Conservation (phyloP, 2,888 invertebrate genomes). For the Orgyia antiqua region DNA sequence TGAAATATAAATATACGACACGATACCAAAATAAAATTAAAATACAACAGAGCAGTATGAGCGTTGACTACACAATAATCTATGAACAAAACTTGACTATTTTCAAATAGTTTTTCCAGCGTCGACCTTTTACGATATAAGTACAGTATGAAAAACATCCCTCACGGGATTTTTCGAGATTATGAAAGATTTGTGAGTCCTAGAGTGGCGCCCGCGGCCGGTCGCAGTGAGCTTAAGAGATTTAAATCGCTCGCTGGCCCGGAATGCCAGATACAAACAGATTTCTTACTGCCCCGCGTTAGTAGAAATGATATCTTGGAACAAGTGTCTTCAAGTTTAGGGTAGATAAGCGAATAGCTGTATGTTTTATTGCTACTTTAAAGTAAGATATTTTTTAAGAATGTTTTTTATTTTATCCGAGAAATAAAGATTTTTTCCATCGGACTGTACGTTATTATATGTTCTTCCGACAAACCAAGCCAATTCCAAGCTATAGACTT, state of each 20-base stretch:
- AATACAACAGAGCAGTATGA: constrained; percentile 40
- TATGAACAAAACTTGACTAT: constrained; percentile 26
- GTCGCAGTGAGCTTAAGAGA: constrained; percentile 72
- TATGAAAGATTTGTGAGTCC: constrained; percentile 78
- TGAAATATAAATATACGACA: constrained; percentile 57
- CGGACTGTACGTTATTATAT: too few species aligned
- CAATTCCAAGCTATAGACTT: too few species aligned
- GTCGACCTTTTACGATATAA: constrained; percentile 37
- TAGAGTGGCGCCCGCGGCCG: constrained; percentile 62
- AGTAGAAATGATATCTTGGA: constrained; percentile 44
- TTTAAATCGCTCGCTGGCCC: constrained; percentile 74
- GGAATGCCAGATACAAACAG: constrained; percentile 75
- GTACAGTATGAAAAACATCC: constrained; percentile 66
- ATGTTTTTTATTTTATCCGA: constrained; percentile 8
- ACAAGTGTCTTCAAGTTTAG: constrained; percentile 31
- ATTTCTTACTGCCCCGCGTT: constrained; percentile 60
- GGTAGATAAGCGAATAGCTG: constrained; percentile 32
- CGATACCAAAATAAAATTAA: constrained; percentile 64
- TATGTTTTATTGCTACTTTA: constrained; percentile 27
- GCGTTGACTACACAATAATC: constrained; percentile 30
- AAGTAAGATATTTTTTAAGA: constrained; percentile 13
- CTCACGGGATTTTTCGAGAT: constrained; percentile 67
- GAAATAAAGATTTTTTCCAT: too few species aligned
- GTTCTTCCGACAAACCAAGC: too few species aligned
- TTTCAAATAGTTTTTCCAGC: constrained; percentile 34